phyloP scores from a whole-genome alignment of 2,113 vertebrate genomes.

The Hyperopisus bebe region DNA sequence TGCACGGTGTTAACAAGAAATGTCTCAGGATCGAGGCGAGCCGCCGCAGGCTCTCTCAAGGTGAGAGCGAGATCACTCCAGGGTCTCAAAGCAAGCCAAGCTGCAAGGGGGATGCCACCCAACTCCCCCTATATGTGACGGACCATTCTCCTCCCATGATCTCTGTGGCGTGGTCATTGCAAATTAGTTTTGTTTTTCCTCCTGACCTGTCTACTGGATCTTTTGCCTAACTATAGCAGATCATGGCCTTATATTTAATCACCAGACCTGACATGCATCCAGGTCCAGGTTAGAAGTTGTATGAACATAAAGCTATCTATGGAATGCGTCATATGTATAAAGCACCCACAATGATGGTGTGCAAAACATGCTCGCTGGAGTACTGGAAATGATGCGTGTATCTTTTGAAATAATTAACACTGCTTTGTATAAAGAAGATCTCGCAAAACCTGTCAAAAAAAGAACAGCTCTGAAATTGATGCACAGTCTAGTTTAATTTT shows the following conservation, averaged over 20 bases:
- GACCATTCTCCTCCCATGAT: neutral
- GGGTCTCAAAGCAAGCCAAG: neutral
- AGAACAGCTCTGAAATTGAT: neutral
- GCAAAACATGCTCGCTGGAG: neutral
- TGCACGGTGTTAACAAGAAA: neutral
- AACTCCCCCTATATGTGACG: neutral
- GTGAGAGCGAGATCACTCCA: neutral
- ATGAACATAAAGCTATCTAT: neutral
- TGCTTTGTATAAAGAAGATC: neutral
- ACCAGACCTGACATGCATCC: neutral
- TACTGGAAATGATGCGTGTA: neutral
- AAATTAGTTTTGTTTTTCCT: neutral
- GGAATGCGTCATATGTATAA: neutral
- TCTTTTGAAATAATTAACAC: neutral
- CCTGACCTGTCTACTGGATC: neutral
- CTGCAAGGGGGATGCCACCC: neutral
- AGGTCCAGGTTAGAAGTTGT: neutral
- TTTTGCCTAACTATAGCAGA: neutral
- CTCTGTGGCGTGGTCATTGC: neutral
- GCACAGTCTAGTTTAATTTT: neutral
- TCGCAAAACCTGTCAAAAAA: neutral
- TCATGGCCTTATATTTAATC: neutral
- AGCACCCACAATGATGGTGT: neutral
- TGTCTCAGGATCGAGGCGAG: neutral
- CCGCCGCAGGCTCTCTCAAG: neutral